Base-by-base conservation (phyloP, 2,888 invertebrate genomes). In the Bellardia pandia region DNA sequence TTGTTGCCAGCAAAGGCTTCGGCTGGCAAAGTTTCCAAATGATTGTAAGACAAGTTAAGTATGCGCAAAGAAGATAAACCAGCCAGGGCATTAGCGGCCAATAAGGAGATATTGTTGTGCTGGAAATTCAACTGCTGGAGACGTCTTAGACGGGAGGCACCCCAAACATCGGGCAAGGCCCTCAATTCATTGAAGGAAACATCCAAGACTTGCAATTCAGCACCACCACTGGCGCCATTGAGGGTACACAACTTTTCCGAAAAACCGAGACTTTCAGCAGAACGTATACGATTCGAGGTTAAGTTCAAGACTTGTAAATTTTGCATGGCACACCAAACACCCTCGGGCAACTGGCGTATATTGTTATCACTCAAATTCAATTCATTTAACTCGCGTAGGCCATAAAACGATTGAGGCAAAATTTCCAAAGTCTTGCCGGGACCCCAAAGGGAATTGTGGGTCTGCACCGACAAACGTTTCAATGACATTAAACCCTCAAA, bases 31-130 rank as follows among this genome's bases (percentile, higher is more conserved):
- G 96, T 95, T 90, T 96, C 96, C 90, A 99, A 94, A 89, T 96
- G 96, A 93, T 99, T 99, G 93, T 96, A 96, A 90, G 98, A 97
- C 91, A 98, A 95, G 94, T 98, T 98, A 75, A 99, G 94, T 56
- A 97, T 95, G 90, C 97, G 95, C 92, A 98, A 94, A 68, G 96
- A 96, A 56, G 96, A 95, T 74, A 98, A 94, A 62, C 97, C 97
- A 86, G 96, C 95, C 89, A 98, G 95, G 23, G 97, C 96, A 92
- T 97, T 96, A 90, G 96, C 95, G 86, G 96, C 96, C 91, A 98
- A 95, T 91, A 96, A 96, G 79, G 95, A 95, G 89, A 98, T 96
- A 92, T 96, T 96, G 93, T 98, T 98, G 92, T 97, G 96, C 93
- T 97, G 96, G 90, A 98, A 93, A 91, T 96, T 95, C 56, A 99